Conservation (phyloP, 2,113 vertebrate genomes). For the Bos javanicus region DNA sequence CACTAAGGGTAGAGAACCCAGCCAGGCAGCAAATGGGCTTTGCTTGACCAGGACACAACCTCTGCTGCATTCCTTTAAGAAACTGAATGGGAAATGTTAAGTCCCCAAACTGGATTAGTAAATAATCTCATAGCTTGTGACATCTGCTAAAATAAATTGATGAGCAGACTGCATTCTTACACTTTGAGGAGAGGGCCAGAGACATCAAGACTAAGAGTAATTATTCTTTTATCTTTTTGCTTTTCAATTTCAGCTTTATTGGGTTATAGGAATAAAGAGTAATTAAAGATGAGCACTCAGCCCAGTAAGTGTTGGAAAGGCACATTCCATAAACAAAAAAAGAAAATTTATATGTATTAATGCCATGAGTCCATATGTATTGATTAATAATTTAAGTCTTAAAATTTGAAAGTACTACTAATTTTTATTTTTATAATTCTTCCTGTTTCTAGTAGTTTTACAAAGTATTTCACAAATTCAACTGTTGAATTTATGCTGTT, state of each 20-base stretch:
- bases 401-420: background rate
- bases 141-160: slow-evolving; percentile 82
- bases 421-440: slow-evolving; percentile 45
- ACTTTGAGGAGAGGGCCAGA: slow-evolving; percentile 70
- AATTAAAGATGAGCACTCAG: slow-evolving; percentile 77
- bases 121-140: slow-evolving; percentile 87
- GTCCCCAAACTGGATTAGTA: slow-evolving; percentile 87
- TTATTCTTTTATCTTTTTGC: slow-evolving; percentile 52
- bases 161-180: slow-evolving; percentile 78
- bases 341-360: slow-evolving; percentile 37
- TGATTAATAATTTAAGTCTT: slow-evolving; percentile 14
- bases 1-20: slow-evolving; percentile 80
- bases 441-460: background rate
- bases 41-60: slow-evolving; percentile 85
- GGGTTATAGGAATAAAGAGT: slow-evolving; percentile 41
- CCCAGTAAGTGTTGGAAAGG: slow-evolving; percentile 51
- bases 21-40: slow-evolving; percentile 88
- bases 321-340: slow-evolving; percentile 54
- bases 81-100: slow-evolving; percentile 86
- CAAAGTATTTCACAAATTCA: slow-evolving; percentile 13
- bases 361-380: background rate
- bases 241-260: background rate
- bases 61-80: slow-evolving; percentile 86
- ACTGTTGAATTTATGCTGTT: background rate
- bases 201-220: slow-evolving; percentile 71